Percentiles rank a stretch among this genome's conserved stretches.
These are phyloP conservation scores for Dendropsophus ebraccatus DNA, from an alignment of 2,113 vertebrate species.

Conservation along the genomic window DNA sequence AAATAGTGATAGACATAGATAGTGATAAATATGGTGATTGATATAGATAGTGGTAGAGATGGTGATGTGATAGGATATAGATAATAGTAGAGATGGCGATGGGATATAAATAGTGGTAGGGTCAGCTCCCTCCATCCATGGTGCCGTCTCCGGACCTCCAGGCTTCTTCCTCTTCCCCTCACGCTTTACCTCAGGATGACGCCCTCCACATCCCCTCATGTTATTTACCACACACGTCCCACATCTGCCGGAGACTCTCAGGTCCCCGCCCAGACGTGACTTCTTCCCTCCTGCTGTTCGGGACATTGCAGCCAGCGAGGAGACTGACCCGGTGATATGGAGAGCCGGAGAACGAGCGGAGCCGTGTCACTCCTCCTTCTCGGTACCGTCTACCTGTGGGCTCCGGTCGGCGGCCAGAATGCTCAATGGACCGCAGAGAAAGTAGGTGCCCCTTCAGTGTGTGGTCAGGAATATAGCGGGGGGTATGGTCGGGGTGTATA, in stretches of 20 bases:
- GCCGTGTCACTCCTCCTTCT: neutral
- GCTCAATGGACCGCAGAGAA: conserved; percentile 27
- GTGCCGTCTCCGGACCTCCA: no score
- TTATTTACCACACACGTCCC: neutral
- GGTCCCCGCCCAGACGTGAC: conserved; percentile 3
- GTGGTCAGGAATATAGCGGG: no score
- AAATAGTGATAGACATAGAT: no score
- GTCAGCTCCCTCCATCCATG: no score
- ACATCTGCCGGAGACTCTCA: neutral
- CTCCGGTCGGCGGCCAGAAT: neutral
- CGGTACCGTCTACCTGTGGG: neutral
- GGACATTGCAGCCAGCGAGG: neutral
- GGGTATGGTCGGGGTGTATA: no score
- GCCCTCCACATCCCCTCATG: neutral
- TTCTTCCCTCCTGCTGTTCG: conserved; percentile 8
- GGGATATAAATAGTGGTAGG: no score
- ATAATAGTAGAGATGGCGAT: no score
- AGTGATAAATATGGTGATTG: no score
- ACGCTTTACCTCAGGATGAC: neutral
- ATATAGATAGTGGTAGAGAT: no score
- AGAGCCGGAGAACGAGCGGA: neutral
- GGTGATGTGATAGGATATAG: no score
- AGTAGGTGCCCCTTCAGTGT: neutral
- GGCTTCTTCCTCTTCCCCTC: neutral
- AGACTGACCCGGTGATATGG: neutral